Conservation (phyloP, 2,113 vertebrate species). For the Daubentonia madagascariensis region DNA sequence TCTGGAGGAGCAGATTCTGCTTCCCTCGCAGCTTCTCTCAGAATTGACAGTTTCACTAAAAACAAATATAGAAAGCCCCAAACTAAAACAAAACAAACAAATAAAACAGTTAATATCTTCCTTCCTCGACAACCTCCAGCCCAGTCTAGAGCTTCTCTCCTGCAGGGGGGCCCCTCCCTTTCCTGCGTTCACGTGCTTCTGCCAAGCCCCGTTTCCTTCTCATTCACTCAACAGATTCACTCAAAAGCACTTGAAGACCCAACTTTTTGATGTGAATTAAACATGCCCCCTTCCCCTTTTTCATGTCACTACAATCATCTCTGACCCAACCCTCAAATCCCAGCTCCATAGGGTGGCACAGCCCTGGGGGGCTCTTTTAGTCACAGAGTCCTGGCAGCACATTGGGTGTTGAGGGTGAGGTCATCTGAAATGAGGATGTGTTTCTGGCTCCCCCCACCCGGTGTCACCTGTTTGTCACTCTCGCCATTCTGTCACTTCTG, state of each 20-base stretch:
- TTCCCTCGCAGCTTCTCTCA: constrained; percentile 17
- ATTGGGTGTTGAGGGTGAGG: fast-evolving
- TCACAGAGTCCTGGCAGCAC: no score
- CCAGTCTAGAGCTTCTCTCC: fast-evolving
- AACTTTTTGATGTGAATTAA: fast-evolving
- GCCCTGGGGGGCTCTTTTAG: no score
- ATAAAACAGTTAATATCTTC: not conserved
- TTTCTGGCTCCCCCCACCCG: not conserved
- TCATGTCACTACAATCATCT: fast-evolving
- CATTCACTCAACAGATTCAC: not conserved
- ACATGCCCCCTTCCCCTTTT: not conserved
- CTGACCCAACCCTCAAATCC: not conserved
- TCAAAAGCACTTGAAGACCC: no score
- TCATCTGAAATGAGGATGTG: fast-evolving
- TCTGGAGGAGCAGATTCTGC: constrained; percentile 32
- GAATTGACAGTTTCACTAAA: constrained; percentile 29
- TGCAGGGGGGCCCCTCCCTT: no score
- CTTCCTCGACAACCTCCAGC: not conserved
- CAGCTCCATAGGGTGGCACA: not conserved
- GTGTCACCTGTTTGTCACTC: not conserved
- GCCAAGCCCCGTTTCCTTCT: fast-evolving
- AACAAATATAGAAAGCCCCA: constrained; percentile 25
- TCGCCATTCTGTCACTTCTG: not conserved
- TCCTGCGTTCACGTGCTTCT: not conserved
- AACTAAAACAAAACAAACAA: not conserved